A percentile compares a stretch with the other conserved stretches of the same genome.
Conservation (phyloP, 1,140 invertebrate species). For the Drosophila asahinai region DNA sequence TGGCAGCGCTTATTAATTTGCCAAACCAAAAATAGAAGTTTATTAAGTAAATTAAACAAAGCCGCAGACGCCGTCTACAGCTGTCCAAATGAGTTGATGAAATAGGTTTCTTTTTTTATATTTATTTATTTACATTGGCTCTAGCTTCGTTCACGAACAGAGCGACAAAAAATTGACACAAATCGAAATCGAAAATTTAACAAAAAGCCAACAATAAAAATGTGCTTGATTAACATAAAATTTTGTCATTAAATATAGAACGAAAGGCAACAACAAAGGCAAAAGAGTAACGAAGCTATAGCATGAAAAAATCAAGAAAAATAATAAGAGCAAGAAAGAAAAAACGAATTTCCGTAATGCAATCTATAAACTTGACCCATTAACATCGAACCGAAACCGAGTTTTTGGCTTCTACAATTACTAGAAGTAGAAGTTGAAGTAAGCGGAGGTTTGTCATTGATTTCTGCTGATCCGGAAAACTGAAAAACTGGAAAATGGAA, state of each 20-base stretch:
- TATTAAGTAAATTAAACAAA: constrained; percentile 67
- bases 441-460: constrained; percentile 46
- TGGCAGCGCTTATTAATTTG: constrained; percentile 58
- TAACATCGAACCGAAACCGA: constrained; percentile 51
- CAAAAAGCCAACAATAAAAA: constrained; percentile 28
- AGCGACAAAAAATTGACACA: constrained; percentile 37
- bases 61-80: constrained; percentile 32
- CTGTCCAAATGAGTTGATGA: constrained; percentile 42
- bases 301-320: constrained; percentile 1
- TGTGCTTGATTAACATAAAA: constrained; percentile 47
- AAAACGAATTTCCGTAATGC: constrained; percentile 61
- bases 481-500: constrained; percentile 13
- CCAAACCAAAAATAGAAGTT: constrained; percentile 74
- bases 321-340: constrained; percentile 13
- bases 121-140: constrained; percentile 40
- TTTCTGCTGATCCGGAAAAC: constrained; percentile 62
- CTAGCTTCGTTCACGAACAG: constrained; percentile 5
- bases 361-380: constrained; percentile 83
- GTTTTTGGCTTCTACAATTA: constrained; percentile 36
- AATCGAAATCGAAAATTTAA: constrained; percentile 40
- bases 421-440: constrained; percentile 1
- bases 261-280: neutral
- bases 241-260: constrained; percentile 37
- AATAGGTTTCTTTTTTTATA: constrained; percentile 13
- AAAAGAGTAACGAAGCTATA: neutral